Percentiles rank a stretch among this genome's conserved stretches.
Evolutionary conservation across 2,797 vertebrate genomes (phyloP).

Genomic region (Cossypha dichroa): DNA sequence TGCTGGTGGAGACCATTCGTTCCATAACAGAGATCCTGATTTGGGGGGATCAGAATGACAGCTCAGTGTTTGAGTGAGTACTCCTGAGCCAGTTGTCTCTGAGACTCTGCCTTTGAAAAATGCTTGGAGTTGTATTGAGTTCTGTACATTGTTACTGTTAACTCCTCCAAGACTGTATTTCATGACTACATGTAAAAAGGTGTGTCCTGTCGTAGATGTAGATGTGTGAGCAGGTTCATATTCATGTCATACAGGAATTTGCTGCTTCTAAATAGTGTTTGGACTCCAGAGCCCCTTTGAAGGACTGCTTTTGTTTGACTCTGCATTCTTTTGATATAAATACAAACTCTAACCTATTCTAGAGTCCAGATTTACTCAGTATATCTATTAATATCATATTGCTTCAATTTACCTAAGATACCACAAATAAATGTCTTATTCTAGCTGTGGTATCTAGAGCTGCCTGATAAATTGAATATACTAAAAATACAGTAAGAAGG

Average conservation of each 20-base stretch:
- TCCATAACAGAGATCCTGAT: slow-evolving; percentile 98
- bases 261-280: neutral
- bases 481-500: neutral
- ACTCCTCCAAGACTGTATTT: neutral
- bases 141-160: neutral
- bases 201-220: neutral
- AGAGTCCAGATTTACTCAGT: neutral
- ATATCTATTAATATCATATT: neutral
- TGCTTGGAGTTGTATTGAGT: neutral
- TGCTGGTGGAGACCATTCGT: slow-evolving; percentile 97
- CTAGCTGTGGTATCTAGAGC: neutral
- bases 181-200: neutral
- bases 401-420: neutral
- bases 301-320: neutral
- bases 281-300: neutral
- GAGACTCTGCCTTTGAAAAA: neutral
- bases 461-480: neutral
- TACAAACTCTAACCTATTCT: neutral
- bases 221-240: neutral
- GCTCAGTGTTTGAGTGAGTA: slow-evolving; percentile 97
- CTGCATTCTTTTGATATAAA: neutral
- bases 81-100: neutral
- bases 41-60: slow-evolving; percentile 99
- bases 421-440: neutral
- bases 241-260: neutral